phyloP scores from a whole-genome alignment of 2,797 vertebrate genomes.

The Spinus pinus region DNA sequence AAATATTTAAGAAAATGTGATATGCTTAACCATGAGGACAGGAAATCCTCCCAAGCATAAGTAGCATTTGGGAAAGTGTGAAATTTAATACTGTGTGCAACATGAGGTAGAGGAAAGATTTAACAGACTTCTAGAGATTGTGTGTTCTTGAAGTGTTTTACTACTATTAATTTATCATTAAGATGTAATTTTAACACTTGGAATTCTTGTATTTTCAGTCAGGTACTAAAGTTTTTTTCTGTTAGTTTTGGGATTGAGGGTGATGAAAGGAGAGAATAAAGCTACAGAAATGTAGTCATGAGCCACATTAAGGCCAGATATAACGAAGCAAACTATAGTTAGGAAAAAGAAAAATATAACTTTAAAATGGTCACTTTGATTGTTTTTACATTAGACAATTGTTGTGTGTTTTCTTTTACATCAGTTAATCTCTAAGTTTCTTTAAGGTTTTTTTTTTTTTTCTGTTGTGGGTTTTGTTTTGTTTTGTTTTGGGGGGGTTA shows the following conservation, averaged over 20 bases:
- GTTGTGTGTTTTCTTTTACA: background rate
- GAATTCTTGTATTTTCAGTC: background rate
- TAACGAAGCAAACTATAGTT: background rate
- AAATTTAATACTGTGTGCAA: background rate
- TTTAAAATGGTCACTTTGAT: background rate
- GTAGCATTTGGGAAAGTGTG: background rate
- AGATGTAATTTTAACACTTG: background rate
- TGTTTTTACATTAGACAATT: background rate
- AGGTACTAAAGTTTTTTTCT: background rate
- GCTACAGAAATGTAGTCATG: background rate
- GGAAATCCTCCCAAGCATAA: background rate
- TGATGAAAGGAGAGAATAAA: background rate
- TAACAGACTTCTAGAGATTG: background rate
- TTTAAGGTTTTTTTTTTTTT: accelerated
- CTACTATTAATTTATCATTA: background rate
- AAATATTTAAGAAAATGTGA: background rate
- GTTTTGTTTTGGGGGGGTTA: background rate
- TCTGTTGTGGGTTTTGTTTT: background rate
- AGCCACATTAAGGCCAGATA: background rate
- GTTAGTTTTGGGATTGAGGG: accelerated
- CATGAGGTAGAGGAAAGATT: background rate
- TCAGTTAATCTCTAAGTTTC: background rate
- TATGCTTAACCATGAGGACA: background rate
- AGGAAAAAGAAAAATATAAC: background rate
- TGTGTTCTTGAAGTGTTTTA: background rate